Conservation (phyloP, 2,888 invertebrate genomes). For the Rhagium mordax region DNA sequence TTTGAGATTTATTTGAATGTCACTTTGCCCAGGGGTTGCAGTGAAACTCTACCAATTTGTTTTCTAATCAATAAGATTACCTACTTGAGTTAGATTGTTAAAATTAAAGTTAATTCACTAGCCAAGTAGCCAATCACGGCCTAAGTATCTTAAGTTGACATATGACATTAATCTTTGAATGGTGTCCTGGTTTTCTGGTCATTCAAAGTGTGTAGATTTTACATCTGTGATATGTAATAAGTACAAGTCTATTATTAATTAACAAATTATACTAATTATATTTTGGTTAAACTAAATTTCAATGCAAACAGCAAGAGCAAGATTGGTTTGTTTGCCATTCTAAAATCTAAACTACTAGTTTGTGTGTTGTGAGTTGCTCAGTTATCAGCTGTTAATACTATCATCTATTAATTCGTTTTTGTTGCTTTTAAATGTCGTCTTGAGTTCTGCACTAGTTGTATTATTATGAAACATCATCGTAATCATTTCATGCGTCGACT, state of each 20-base stretch:
- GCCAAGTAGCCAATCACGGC: slow-evolving; percentile 10
- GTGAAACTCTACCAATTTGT: neutral
- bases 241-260: neutral
- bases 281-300: neutral
- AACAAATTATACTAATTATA: slow-evolving; percentile 8
- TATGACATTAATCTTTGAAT: slow-evolving; percentile 11
- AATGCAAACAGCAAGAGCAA: slow-evolving; percentile 3
- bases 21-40: neutral
- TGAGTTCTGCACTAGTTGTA: neutral
- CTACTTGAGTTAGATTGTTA: slow-evolving; percentile 4
- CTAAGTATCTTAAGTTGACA: neutral
- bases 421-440: neutral
- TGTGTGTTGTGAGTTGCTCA: neutral
- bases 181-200: neutral
- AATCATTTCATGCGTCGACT: neutral
- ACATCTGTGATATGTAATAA: neutral
- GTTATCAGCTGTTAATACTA: slow-evolving; percentile 21
- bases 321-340: neutral
- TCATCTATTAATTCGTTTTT: neutral
- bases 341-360: neutral
- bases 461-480: slow-evolving; percentile 35
- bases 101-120: neutral
- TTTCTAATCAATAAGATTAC: slow-evolving; percentile 9
- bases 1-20: neutral
- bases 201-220: neutral